phyloP scores from a whole-genome alignment of 2,113 vertebrate species.

The Tupaia tana region DNA sequence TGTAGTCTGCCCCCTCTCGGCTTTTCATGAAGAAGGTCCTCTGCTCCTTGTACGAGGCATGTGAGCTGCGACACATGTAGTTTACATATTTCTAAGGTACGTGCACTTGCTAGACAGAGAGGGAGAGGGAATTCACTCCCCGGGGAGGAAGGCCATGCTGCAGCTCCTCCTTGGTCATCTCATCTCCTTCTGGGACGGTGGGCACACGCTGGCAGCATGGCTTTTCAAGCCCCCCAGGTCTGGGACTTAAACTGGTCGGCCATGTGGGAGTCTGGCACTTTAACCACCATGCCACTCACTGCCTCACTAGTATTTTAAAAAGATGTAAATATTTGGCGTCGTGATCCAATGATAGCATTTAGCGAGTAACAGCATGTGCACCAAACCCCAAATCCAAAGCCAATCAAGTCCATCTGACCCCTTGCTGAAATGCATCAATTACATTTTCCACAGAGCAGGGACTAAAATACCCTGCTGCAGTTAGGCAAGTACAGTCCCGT shows the following conservation, averaged over 20 bases:
- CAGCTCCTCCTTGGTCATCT: too few relatives aligned
- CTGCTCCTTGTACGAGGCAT: not conserved
- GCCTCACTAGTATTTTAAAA: not conserved
- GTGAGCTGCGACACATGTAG: not conserved
- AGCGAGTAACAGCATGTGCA: constrained; percentile 89
- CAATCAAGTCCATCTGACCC: not conserved
- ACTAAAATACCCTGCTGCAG: not conserved
- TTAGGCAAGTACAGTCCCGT: not conserved
- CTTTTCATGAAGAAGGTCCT: not conserved
- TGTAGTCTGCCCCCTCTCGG: not conserved
- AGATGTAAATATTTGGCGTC: constrained; percentile 92
- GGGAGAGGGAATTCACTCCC: too few relatives aligned
- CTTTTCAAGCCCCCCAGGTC: too few relatives aligned
- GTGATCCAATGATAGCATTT: constrained; percentile 92
- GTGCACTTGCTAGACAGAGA: too few relatives aligned
- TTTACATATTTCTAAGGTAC: too few relatives aligned
- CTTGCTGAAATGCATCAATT: not conserved
- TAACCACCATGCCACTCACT: too few relatives aligned
- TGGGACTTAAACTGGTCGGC: too few relatives aligned
- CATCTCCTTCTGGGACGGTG: too few relatives aligned
- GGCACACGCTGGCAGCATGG: too few relatives aligned
- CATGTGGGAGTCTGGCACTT: too few relatives aligned
- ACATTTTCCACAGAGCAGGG: not conserved
- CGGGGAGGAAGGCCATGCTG: too few relatives aligned
- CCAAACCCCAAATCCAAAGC: too few relatives aligned